A percentile compares a stretch with the other conserved stretches of the same genome.
Evolutionary conservation across 2,797 vertebrate species (phyloP).

Genomic region (Oryzias sinensis): DNA sequence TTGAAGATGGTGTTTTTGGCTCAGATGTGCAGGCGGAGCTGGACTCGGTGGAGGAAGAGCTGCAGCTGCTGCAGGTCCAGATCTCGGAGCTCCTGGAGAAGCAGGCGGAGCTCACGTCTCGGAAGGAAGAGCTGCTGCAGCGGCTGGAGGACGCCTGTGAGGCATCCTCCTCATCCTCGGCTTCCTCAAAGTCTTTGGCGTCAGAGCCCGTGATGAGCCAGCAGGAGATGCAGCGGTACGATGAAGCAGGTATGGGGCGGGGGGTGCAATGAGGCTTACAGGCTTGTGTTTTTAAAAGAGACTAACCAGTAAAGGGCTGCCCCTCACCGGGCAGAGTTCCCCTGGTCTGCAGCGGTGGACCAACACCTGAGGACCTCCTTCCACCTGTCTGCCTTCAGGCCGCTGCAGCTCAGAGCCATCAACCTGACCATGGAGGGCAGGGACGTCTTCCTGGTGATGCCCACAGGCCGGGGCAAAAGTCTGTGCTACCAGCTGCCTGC

Average conservation of each 20-base stretch:
- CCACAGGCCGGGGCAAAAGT: conserved; percentile 94
- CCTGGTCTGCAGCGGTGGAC: conserved; percentile 85
- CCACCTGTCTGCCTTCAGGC: conserved; percentile 83
- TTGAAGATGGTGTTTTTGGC: not conserved
- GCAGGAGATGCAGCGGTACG: conserved; percentile 74
- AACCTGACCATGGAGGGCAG: conserved; percentile 88
- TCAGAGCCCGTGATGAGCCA: conserved; percentile 64
- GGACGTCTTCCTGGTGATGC: conserved; percentile 95
- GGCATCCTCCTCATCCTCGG: conserved; percentile 44
- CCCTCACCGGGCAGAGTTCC: conserved; percentile 79
- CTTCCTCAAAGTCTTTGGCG: conserved; percentile 37
- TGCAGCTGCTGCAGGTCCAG: conserved; percentile 86
- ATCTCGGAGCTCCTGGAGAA: conserved; percentile 87
- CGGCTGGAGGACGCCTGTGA: conserved; percentile 78
- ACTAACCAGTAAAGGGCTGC: too few species aligned
- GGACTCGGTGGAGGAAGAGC: conserved; percentile 82
- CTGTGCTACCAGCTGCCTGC: conserved; percentile 96
- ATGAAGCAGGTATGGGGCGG: conserved; percentile 79
- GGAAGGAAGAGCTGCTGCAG: conserved; percentile 77
- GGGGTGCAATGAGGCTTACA: too few species aligned
- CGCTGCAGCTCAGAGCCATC: conserved; percentile 87
- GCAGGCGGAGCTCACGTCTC: conserved; percentile 81
- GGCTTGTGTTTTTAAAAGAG: too few species aligned
- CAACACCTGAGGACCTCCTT: conserved; percentile 79
- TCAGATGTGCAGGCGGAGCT: conserved; percentile 82